A percentile compares a stretch with the other conserved stretches of the same genome.
Evolutionary conservation across 2,797 vertebrate species (phyloP).

Genomic region (Dryobates pubescens): DNA sequence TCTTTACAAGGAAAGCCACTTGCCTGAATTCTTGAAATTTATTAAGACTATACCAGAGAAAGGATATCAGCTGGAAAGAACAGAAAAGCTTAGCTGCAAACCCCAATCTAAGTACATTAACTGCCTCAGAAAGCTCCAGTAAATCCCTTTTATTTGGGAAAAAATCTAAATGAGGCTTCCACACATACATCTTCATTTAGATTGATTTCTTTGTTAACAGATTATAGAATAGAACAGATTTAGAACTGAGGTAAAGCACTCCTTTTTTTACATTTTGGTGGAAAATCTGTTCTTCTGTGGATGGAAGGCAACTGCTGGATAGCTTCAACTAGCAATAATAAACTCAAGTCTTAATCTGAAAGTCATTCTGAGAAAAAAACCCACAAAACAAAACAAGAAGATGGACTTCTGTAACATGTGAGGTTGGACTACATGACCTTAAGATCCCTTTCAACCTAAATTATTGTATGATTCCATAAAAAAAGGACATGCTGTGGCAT

Average conservation of each 20-base stretch:
- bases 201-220: not conserved
- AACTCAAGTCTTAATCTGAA: not conserved
- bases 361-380: not conserved
- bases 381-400: not conserved
- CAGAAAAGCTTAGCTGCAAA: slow-evolving; percentile 57
- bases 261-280: not conserved
- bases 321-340: not conserved
- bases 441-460: not conserved
- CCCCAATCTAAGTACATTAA: slow-evolving; percentile 27
- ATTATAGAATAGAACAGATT: not conserved
- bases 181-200: slow-evolving; percentile 12
- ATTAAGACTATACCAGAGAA: slow-evolving; percentile 25
- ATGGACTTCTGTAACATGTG: not conserved
- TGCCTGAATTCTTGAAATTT: slow-evolving; percentile 54
- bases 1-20: slow-evolving; percentile 8
- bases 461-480: not conserved
- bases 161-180: slow-evolving; percentile 57
- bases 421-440: not conserved
- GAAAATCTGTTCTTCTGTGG: not conserved
- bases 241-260: slow-evolving; percentile 9
- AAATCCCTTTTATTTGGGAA: slow-evolving; percentile 70
- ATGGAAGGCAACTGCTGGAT: not conserved
- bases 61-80: slow-evolving; percentile 9
- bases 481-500: not conserved
- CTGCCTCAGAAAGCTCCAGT: slow-evolving; percentile 42